Evolutionary conservation across 2,113 vertebrate genomes (phyloP), one percentile per base, ranked within the genome.

Genomic region (Carassius auratus): DNA sequence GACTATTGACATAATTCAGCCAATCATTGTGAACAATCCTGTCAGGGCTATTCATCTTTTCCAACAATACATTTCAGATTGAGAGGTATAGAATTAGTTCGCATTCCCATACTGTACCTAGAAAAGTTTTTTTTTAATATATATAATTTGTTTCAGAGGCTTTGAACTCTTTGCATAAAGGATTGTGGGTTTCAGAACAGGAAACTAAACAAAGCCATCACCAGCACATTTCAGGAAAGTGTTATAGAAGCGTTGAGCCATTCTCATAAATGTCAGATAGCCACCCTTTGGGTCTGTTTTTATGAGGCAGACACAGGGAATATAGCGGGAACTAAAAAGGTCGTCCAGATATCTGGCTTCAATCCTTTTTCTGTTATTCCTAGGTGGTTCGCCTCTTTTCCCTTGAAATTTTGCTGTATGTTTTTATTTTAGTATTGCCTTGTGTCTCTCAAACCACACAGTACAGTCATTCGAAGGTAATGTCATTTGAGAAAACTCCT

Each of bases 221-320:
- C 61, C 57, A 50, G 23, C 45, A 68, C 77, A 64, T 64, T 59
- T 23, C 21, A 80, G 57, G 23, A 64, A 80, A 80, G 55, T 45
- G 59, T 10, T 45, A 42, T 81, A 33, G 62, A 66, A 81, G 62
- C 61, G 19, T 68, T 52, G 42, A 69, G 61, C 59, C 26, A 81
- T 50, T 81, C 79, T 81, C 42, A 68, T 69, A 81, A 81, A 81
- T 81, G 79, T 81, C 79, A 81, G 62, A 81, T 81, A 62, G 79
- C 26, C 61, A 81, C 79, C 55, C 62, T 81, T 81, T 45, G 52
- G 79, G 42, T 81, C 42, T 81, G 62, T 81, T 81, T 81, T 81
- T 81, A 81, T 81, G 79, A 68, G 45, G 61, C 62, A 68, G 21
- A 64, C 77, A 80, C 77, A 33, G 62, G 62, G 26, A 81, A 69